These are phyloP conservation scores for Melikaiella ostensackeni DNA, from an alignment of 2,888 invertebrate genomes.

Conservation along the genomic window DNA sequence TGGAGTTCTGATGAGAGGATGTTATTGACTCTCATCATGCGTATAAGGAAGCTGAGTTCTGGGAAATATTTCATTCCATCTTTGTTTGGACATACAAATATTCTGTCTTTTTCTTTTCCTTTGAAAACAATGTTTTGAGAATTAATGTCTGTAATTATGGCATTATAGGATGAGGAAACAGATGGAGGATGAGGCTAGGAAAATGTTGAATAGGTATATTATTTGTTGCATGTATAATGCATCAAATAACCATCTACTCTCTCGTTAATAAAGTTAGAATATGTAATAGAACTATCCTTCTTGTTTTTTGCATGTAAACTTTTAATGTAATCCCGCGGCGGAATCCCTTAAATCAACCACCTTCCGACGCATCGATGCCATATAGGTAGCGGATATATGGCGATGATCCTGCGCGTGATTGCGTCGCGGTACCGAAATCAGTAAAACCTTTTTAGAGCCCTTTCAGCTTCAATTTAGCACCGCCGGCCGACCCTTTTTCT, in stretches of 20 bases:
- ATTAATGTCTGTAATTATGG: no score
- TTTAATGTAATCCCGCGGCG: background rate
- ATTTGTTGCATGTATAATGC: no score
- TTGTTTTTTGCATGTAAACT: background rate
- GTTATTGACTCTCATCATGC: slow-evolving; percentile 6
- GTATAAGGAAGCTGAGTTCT: background rate
- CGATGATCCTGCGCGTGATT: slow-evolving; percentile 50
- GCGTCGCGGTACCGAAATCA: slow-evolving; percentile 62
- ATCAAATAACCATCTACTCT: no score
- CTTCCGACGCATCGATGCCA: slow-evolving; percentile 50
- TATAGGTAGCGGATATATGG: slow-evolving; percentile 45
- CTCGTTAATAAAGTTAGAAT: no score
- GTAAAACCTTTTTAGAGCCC: slow-evolving; percentile 73
- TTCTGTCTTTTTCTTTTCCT: background rate
- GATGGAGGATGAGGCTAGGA: no score
- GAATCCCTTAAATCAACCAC: slow-evolving; percentile 46
- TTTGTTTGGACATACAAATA: background rate
- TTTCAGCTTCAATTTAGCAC: slow-evolving; percentile 70
- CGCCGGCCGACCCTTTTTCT: slow-evolving; percentile 51
- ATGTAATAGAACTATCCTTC: background rate
- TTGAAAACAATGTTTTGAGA: background rate
- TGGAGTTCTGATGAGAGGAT: slow-evolving; percentile 4
- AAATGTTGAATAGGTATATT: no score
- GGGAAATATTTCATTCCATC: background rate
- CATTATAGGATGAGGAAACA: no score